Base-by-base conservation (phyloP, 2,113 vertebrate genomes). In the Microcebus tavaratra region DNA sequence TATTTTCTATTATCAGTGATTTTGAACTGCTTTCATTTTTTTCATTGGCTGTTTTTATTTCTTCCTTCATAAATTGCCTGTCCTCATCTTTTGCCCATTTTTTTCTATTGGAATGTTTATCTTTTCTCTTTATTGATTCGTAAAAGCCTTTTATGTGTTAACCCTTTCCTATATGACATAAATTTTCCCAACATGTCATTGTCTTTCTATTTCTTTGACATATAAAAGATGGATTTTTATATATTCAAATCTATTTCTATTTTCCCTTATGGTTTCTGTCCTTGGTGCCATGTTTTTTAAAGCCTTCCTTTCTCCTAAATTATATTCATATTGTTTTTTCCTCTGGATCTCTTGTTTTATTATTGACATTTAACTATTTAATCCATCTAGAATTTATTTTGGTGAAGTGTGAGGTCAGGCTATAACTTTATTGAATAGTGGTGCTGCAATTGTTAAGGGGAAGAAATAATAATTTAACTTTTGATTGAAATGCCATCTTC, bases 1-100 rank as follows among this genome's bases (percentile, higher is more conserved):
- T 17, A 85, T 67, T 89, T 92, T 80, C 94, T 39, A 88, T 94
- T 45, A 82, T 86, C 42, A 88, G 36, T 94, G 36, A 94, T 80
- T 94, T 88, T 80, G 42, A 84, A 91, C 17, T 67, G 9, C 25
- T 85, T 87, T 86, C 53, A 72, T n/a, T 87, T 82, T 45, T 45
- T 90, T 39, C 68, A 80, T 68, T 80, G 48, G 61, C 34, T 90
- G 63, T 78, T 83, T 97, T 36, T 55, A 92, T 91, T 82, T 84
- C n/a, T 85, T 78, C 59, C 21, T 45, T 76, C 68, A 57, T 73
- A 75, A 95, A 42, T n/a, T 90, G 12, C n/a, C 50, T 80, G 6
- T 75, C 73, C 39, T 87, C 50, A 34, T 76, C 57, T 70, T 75
- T 90, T 68, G 57, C 6, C 11, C 53, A 55, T 88, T 36, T 84